A percentile compares a stretch with the other conserved stretches of the same genome.
Conservation (phyloP, 2,797 vertebrate genomes). For the Acipenser transmontanus region DNA sequence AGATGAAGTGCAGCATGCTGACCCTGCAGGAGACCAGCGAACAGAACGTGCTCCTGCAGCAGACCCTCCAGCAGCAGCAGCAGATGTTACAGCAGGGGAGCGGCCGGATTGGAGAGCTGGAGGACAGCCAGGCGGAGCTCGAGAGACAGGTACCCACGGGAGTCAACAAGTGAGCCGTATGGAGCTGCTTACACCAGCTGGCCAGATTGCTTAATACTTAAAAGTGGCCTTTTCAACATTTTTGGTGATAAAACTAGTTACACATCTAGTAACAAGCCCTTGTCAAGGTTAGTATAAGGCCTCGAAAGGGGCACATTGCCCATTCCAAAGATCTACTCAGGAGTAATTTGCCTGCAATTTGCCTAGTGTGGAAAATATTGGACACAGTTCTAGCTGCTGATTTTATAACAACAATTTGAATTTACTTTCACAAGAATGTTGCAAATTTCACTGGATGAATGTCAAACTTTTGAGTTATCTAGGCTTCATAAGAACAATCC, state of each 20-base stretch:
- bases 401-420: too few species aligned
- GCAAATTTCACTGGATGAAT: too few species aligned
- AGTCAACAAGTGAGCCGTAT: too few species aligned
- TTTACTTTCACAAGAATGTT: too few species aligned
- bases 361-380: too few species aligned
- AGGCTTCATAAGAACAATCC: too few species aligned
- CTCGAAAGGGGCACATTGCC: too few species aligned
- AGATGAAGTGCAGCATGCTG: slow-evolving; percentile 62
- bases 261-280: not conserved
- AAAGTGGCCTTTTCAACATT: not conserved
- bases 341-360: too few species aligned
- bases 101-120: slow-evolving; percentile 74
- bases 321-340: too few species aligned
- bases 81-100: slow-evolving; percentile 84
- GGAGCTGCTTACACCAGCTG: not conserved
- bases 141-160: slow-evolving; percentile 65
- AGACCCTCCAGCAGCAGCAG: slow-evolving; percentile 77
- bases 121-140: slow-evolving; percentile 79
- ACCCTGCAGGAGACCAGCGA: slow-evolving; percentile 64
- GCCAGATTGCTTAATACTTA: not conserved
- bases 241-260: not conserved
- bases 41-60: slow-evolving; percentile 75
- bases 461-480: too few species aligned
- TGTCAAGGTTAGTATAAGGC: not conserved
- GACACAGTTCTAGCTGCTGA: too few species aligned